Percentiles rank a stretch among this genome's conserved stretches.
Evolutionary conservation across 2,113 vertebrate species (phyloP).

Genomic region (Hippoglossus stenolepis): DNA sequence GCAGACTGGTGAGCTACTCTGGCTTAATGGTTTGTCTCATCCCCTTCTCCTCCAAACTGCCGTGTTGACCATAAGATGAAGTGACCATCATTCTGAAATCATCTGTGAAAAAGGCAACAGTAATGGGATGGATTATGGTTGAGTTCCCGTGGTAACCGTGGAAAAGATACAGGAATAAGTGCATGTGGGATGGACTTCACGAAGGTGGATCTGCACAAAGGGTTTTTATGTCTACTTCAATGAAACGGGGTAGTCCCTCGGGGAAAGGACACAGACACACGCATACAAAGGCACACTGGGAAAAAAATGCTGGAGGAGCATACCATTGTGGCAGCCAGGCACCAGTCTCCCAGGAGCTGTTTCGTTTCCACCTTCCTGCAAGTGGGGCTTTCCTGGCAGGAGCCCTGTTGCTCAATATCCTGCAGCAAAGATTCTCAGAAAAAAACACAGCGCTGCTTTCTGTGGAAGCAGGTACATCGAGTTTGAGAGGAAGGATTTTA

Average conservation of each 20-base stretch:
- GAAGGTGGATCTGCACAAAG: constrained; percentile 37
- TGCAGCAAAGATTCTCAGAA: constrained; percentile 21
- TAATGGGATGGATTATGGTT: constrained; percentile 42
- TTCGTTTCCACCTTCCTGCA: constrained; percentile 36
- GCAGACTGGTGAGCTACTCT: constrained; percentile 20
- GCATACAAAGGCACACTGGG: constrained; percentile 6
- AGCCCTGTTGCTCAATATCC: constrained; percentile 16
- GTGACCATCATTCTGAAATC: constrained; percentile 51
- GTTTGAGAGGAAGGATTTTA: constrained; percentile 32
- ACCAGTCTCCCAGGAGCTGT: constrained; percentile 34
- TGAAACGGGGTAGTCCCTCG: constrained; percentile 41
- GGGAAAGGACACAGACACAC: constrained; percentile 27
- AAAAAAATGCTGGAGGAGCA: constrained; percentile 29
- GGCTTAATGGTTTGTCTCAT: constrained; percentile 11
- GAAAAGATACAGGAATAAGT: constrained; percentile 55
- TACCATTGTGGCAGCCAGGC: constrained; percentile 38
- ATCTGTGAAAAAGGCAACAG: constrained; percentile 61
- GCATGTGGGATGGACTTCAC: constrained; percentile 40
- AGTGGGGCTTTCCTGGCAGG: constrained; percentile 38
- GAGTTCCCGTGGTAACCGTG: constrained; percentile 48
- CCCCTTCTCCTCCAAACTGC: constrained; percentile 9
- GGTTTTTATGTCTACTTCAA: constrained; percentile 66
- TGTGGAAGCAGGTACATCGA: constrained; percentile 30
- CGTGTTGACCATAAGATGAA: constrained; percentile 24
- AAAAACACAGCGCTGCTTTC: constrained; percentile 14